Percentiles rank a stretch among this genome's conserved stretches.
Evolutionary conservation across 2,888 invertebrate species (phyloP).

Genomic region (Scrobipalpa costella): DNA sequence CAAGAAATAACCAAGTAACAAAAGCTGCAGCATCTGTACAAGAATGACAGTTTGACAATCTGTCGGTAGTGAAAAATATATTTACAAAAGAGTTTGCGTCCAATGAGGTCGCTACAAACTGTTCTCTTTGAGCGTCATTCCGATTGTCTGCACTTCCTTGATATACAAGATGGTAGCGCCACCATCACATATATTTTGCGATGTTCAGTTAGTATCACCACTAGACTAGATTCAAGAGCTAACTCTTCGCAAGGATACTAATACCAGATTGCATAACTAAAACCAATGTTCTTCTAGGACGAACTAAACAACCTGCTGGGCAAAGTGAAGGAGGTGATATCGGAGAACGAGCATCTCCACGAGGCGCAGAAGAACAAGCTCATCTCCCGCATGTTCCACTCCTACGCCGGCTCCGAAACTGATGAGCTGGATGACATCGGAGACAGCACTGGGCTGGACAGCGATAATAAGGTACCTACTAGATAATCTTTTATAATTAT

Average conservation of each 20-base stretch:
- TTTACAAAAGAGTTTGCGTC: too few relatives aligned
- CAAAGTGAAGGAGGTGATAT: slow-evolving; percentile 92
- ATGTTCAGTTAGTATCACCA: too few relatives aligned
- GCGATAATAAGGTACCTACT: slow-evolving; percentile 66
- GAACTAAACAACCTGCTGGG: slow-evolving; percentile 88
- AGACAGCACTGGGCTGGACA: slow-evolving; percentile 73
- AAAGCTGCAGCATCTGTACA: too few relatives aligned
- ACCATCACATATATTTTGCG: too few relatives aligned
- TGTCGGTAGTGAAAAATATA: too few relatives aligned
- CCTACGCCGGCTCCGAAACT: slow-evolving; percentile 75
- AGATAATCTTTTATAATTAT: not conserved
- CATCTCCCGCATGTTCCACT: slow-evolving; percentile 82
- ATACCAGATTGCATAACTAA: not conserved
- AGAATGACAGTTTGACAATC: too few relatives aligned
- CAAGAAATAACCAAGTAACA: too few relatives aligned
- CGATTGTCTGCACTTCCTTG: too few relatives aligned
- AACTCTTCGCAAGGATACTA: not conserved
- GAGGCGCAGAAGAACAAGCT: slow-evolving; percentile 88
- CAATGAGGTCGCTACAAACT: too few relatives aligned
- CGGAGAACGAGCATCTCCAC: slow-evolving; percentile 90
- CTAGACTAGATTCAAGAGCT: too few relatives aligned
- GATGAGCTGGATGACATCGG: slow-evolving; percentile 72
- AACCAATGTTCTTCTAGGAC: slow-evolving; percentile 67
- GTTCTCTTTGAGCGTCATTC: too few relatives aligned
- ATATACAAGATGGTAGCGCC: too few relatives aligned